A percentile compares a stretch with the other conserved stretches of the same genome.
Conservation (phyloP, 2,113 vertebrate species). For the Hyaena hyaena region DNA sequence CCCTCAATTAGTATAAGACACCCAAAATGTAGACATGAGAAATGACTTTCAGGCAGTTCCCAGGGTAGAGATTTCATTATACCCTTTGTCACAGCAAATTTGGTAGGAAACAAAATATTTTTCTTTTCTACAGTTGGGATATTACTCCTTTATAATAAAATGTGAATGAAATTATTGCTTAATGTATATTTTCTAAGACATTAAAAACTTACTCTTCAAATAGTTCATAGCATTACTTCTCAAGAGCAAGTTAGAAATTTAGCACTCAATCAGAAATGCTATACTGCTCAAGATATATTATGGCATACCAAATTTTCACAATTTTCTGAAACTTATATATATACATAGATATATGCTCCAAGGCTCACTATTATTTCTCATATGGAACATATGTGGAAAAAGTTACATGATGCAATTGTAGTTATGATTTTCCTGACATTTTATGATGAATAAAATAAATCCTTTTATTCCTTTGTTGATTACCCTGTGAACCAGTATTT, state of each 20-base stretch:
- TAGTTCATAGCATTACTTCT: not conserved
- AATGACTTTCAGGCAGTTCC: not conserved
- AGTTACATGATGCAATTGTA: not conserved
- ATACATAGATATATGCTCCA: not conserved
- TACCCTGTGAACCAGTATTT: not conserved
- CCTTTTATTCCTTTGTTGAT: slow-evolving; percentile 45
- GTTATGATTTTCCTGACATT: slow-evolving; percentile 27
- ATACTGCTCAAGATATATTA: not conserved
- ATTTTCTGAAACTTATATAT: not conserved
- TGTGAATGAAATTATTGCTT: not conserved
- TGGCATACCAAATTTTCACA: not conserved
- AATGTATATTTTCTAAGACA: not conserved
- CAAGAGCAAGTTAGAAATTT: not conserved
- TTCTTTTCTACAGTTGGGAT: not conserved
- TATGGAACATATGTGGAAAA: slow-evolving; percentile 16
- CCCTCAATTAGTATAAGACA: not conserved
- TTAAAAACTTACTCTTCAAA: not conserved
- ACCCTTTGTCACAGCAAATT: not conserved
- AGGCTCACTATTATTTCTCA: slow-evolving; percentile 24
- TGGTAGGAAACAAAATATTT: not conserved
- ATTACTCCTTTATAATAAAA: not conserved
- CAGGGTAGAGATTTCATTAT: not conserved
- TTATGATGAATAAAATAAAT: not conserved
- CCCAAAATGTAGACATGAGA: not conserved
- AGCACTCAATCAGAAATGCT: not conserved